phyloP scores from a whole-genome alignment of 2,888 invertebrate species.

The Homarus gammarus region DNA sequence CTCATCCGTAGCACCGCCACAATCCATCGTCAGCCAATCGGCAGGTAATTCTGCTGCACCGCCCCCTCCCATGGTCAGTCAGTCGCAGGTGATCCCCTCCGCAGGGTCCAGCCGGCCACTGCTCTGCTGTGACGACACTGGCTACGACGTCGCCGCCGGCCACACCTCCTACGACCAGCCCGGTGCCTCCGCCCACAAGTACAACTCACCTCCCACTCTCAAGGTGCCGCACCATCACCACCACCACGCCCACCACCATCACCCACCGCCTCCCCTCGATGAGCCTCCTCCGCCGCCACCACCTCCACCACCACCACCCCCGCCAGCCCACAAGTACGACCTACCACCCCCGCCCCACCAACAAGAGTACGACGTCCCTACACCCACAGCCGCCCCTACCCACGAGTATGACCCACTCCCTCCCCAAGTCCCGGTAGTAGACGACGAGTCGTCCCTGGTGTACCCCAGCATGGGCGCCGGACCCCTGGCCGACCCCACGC shows the following conservation, averaged over 20 bases:
- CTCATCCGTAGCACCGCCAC: background rate
- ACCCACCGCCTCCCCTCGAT: conserved; percentile 26
- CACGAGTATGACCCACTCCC: conserved; percentile 63
- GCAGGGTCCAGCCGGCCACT: conserved; percentile 27
- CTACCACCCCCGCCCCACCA: conserved; percentile 8
- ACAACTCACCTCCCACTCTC: conserved; percentile 34
- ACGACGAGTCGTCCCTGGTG: conserved; percentile 49
- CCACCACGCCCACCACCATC: conserved; percentile 14
- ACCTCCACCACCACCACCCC: conserved; percentile 29
- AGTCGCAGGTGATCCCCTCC: conserved; percentile 6
- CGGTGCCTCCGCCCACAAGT: conserved; percentile 35
- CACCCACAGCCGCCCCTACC: background rate
- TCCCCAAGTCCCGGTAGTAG: conserved; percentile 55
- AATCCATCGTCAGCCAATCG: conserved; percentile 37
- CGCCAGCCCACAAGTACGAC: conserved; percentile 30
- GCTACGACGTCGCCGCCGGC: conserved; percentile 21
- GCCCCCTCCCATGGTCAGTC: conserved; percentile 32
- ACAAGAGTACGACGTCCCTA: conserved; percentile 18
- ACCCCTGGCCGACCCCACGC: conserved; percentile 8
- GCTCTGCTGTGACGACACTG: conserved; percentile 46
- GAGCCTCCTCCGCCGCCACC: conserved; percentile 21
- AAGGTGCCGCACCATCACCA: conserved; percentile 26
- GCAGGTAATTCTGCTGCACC: conserved; percentile 22
- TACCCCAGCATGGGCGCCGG: conserved; percentile 39
- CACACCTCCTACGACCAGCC: conserved; percentile 30